Percentiles rank a stretch among this genome's conserved stretches.
Conservation (phyloP, 2,888 invertebrate species). For the Apamea anceps region DNA sequence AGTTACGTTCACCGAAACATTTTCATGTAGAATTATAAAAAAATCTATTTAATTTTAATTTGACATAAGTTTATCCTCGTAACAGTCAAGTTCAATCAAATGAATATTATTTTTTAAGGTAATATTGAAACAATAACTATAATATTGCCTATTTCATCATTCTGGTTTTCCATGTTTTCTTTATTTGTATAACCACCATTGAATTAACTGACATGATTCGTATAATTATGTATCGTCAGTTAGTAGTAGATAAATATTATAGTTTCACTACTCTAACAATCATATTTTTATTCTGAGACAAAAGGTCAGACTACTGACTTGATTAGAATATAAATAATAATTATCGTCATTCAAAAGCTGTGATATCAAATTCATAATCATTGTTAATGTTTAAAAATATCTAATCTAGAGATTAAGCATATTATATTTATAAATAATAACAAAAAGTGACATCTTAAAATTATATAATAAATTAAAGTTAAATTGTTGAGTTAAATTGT, state of each 20-base stretch:
- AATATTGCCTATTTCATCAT: neutral
- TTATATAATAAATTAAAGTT: too few relatives aligned
- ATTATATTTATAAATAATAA: conserved; percentile 21
- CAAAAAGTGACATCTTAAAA: conserved; percentile 3
- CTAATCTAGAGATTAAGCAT: conserved; percentile 20
- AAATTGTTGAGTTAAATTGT: conserved; percentile 12
- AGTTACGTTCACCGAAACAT: conserved; percentile 31
- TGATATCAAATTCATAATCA: conserved; percentile 74
- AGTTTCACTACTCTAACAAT: conserved; percentile 23
- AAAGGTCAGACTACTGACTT: conserved; percentile 12
- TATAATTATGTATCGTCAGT: conserved; percentile 10
- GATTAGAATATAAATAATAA: conserved; percentile 34
- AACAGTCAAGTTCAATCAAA: conserved; percentile 3
- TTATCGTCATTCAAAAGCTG: conserved; percentile 64
- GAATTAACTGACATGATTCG: conserved; percentile 7
- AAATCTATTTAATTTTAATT: conserved; percentile 39
- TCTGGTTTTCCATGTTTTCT: conserved; percentile 1
- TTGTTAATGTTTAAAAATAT: conserved; percentile 56
- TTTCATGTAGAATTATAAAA: conserved; percentile 17
- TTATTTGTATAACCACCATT: neutral
- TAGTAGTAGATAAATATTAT: conserved; percentile 7
- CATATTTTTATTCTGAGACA: conserved; percentile 4
- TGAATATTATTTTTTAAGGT: conserved; percentile 6
- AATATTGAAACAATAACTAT: conserved; percentile 10
- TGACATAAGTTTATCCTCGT: conserved; percentile 2